Percentiles rank a stretch among this genome's conserved stretches.
phyloP scores from a whole-genome alignment of 2,113 vertebrate genomes.

The Plotosus lineatus region DNA sequence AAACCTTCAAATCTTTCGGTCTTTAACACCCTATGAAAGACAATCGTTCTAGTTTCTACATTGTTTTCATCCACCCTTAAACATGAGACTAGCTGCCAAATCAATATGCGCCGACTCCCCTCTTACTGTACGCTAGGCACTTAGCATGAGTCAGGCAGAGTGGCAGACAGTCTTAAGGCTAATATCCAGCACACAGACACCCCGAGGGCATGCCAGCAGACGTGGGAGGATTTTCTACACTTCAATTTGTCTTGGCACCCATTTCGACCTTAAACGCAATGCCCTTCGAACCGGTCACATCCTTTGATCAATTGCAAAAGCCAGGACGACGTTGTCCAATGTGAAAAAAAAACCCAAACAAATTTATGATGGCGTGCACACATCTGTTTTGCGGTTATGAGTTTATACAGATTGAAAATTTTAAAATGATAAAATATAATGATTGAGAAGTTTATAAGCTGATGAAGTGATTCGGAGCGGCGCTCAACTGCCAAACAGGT shows the following conservation, averaged over 20 bases:
- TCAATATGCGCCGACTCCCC: conserved; percentile 46
- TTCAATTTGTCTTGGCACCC: conserved; percentile 53
- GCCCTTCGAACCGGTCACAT: conserved; percentile 31
- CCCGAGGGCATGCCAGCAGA: conserved; percentile 44
- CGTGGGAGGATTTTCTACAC: conserved; percentile 59
- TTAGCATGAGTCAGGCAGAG: conserved; percentile 51
- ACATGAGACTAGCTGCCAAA: conserved; percentile 50
- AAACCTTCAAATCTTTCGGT: not conserved
- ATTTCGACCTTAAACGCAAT: conserved; percentile 6
- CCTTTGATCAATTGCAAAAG: conserved; percentile 25
- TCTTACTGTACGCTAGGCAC: conserved; percentile 51
- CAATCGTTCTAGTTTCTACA: no score
- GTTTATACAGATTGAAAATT: not conserved
- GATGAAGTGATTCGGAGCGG: not conserved
- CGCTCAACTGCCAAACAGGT: conserved; percentile 25
- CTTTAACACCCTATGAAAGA: not conserved
- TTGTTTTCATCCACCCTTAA: conserved; percentile 61
- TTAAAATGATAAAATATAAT: not conserved
- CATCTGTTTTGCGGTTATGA: not conserved
- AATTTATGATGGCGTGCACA: not conserved
- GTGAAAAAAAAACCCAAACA: not conserved
- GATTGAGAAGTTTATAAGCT: not conserved
- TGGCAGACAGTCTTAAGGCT: conserved; percentile 53
- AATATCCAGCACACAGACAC: conserved; percentile 51
- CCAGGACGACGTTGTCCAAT: not conserved